Percentiles rank a stretch among this genome's conserved stretches.
These are phyloP conservation scores for Motacilla tschutschensis DNA, from an alignment of 2,113 vertebrate species.

Conservation along the genomic window DNA sequence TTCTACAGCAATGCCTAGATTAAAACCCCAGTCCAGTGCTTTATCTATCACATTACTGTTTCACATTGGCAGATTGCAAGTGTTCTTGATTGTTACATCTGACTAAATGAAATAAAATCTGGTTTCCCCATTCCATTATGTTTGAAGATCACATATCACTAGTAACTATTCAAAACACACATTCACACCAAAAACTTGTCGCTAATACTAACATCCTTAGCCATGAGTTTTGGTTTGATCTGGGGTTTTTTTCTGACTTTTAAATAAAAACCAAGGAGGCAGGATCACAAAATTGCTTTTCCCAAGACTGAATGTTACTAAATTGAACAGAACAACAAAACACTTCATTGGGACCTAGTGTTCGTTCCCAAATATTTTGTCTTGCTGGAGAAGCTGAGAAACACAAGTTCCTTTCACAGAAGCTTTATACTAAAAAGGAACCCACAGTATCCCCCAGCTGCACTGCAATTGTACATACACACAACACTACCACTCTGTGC, in stretches of 20 bases:
- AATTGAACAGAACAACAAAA: not conserved
- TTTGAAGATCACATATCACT: slow-evolving; percentile 6
- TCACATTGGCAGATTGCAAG: slow-evolving; percentile 5
- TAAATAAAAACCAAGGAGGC: not conserved
- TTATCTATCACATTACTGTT: not conserved
- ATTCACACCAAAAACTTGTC: not conserved
- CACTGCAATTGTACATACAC: rapidly evolving
- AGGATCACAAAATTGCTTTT: not conserved
- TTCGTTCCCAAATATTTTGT: not conserved
- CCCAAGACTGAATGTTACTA: not conserved
- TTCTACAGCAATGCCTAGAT: not conserved
- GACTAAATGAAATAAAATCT: slow-evolving; percentile 20
- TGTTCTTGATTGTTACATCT: not conserved
- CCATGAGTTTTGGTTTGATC: not conserved
- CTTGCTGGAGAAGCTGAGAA: not conserved
- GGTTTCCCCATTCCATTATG: not conserved
- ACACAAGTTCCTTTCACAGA: not conserved
- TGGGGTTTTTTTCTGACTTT: not conserved
- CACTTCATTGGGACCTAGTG: not conserved
- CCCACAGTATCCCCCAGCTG: not conserved
- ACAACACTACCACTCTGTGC: rapidly evolving
- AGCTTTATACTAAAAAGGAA: not conserved
- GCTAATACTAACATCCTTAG: not conserved
- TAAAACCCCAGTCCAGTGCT: not conserved
- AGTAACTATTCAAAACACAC: not conserved